Evolutionary conservation across 2,888 invertebrate genomes (phyloP), one percentile per base, ranked within the genome.

Genomic region (Hydriomena furcata): DNA sequence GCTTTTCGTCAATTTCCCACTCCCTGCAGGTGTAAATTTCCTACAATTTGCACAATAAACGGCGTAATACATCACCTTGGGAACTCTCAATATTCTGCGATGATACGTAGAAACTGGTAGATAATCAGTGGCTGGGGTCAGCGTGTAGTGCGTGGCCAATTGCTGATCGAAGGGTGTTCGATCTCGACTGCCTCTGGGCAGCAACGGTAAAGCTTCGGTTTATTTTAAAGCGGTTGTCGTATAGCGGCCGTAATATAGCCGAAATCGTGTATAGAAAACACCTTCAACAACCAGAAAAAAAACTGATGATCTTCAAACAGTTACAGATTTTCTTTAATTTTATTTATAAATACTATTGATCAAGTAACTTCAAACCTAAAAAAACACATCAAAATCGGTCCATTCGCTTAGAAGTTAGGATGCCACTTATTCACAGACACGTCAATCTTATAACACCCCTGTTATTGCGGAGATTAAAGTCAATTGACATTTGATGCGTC

Each of bases 41-140:
- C 17, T 12, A 32, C 46, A 40, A 40, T 46, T 46, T 38, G 34
- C 13, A 27, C 34, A 34, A 32, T 46, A 46, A 46, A 46, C 25
- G 17, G 24, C 20, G 20, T n/a, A 41, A 41, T 31, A 31, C 41
- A 41, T 12, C 31, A 41, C 31, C 17, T 24, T 37, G 5, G 23
- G 23, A 12, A 17, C 32, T 32, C 10, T 32, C 6, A 8, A 1
- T 25, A 17, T 17, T 32, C 32, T 42, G 21, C 12, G 40, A n/a
- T 8, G 17, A 23, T 20, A 23, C 11, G 6, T 6, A 23, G 35
- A 10, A 10, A 23, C 32, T 21, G 17, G 17, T 34, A 1, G 8
- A 10, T n/a, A 35, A 25, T 10, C 24, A 25, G 4, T 24, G 25
- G 2, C 10, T 12, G 13, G 28, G 38, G 25, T 31, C 32, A 37